Base-by-base conservation (phyloP, 2,797 vertebrate species). In the Rhincodon typus region DNA sequence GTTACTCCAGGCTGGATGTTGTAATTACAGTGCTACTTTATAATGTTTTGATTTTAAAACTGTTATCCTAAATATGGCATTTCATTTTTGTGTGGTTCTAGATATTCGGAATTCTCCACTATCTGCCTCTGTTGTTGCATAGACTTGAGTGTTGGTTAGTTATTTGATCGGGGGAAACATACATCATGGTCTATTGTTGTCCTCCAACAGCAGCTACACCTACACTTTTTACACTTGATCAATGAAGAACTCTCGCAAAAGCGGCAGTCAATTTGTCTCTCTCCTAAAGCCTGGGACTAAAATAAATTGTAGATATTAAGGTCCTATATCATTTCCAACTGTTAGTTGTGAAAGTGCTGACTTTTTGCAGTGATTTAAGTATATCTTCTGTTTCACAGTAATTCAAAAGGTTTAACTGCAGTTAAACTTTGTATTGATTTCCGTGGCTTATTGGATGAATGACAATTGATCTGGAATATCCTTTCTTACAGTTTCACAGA, bases 401-500 rank as follows among this genome's bases (percentile, higher is more conserved):
- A 27, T 84, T 42, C 46, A 7, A 46, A 46, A 84, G 46, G 25
- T 88, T 88, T 88, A 88, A 46, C 50, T 50, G 19, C 12, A 82
- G 15, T 87, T 27, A 19, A 50, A 87, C 4, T 34, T 88, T 57
- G 50, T 34, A 25, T 57, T 2, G 34, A 34, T 17, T 53, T 57
- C 50, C 27, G 34, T 34, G 50, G 57, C 2, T 8, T 38, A 21
- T 93, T 66, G 3, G 42, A 17, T 74, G 70, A 77, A 53, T 46
- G 88, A 72, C 38, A 25, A 13, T 12, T 94, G 53, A 94, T 72
- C 6, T 27, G 19, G 15, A 34, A 53, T 74, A 12, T 72, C 53
- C 15, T 25, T 86, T 66, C 94, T 90, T 95, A 10, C 1, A 97
- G 96, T 6, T 96, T 79, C 94, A 67, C 15, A 67, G 95, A 0